Evolutionary conservation across 2,888 invertebrate species (phyloP).

Genomic region (Anodontia alba): DNA sequence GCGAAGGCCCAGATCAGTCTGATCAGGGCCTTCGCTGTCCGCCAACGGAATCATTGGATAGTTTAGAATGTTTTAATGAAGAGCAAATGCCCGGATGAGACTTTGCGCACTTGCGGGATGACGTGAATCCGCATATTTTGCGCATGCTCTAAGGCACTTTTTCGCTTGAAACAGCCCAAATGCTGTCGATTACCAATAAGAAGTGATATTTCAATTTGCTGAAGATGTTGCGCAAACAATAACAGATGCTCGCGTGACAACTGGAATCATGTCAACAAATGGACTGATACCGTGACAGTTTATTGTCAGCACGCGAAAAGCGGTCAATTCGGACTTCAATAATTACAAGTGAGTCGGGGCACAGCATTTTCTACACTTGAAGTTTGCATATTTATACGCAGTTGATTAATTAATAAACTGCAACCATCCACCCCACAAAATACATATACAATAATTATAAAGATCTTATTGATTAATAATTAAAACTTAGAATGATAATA

Average conservation of each 20-base stretch:
- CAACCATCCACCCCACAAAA: no score
- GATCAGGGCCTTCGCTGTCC: no score
- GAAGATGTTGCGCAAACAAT: slow-evolving; percentile 8
- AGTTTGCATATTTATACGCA: no score
- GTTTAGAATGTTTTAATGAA: background rate
- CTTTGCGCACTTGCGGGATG: background rate
- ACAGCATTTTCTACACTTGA: no score
- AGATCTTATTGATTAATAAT: no score
- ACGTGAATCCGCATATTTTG: background rate
- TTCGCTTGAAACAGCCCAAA: background rate
- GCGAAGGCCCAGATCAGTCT: no score
- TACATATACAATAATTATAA: no score
- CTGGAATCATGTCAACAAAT: background rate
- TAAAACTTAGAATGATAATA: no score
- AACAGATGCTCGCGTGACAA: background rate
- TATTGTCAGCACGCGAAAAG: slow-evolving; percentile 1
- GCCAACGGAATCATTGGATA: no score
- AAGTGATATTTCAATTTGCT: slow-evolving; percentile 15
- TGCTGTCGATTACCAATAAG: background rate
- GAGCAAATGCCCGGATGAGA: background rate
- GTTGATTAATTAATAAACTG: no score
- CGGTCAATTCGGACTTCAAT: no score
- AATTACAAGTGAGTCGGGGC: no score
- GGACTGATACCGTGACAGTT: background rate
- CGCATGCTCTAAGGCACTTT: background rate